Percentiles rank a stretch among this genome's conserved stretches.
Evolutionary conservation across 92 coral and sea anemone genomes (phyloP).

Genomic region (Micromussa lordhowensis): DNA sequence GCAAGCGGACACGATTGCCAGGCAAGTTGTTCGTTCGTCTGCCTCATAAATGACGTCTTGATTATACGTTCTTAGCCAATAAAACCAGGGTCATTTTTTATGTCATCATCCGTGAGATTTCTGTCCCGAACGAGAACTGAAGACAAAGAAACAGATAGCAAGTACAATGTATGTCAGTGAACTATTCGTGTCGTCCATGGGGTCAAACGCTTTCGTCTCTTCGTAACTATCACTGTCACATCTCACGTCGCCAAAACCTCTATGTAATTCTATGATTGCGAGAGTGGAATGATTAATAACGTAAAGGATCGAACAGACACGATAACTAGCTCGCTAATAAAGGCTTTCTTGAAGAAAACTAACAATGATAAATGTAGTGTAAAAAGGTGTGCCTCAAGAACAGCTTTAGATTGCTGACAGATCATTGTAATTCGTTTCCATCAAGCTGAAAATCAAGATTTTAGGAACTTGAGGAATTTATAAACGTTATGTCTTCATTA

Average conservation of each 20-base stretch:
- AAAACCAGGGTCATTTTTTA: too few relatives aligned
- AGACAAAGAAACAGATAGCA: background rate
- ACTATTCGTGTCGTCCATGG: background rate
- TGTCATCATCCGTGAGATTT: background rate
- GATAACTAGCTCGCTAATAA: constrained; percentile 9
- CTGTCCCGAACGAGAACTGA: background rate
- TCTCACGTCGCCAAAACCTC: background rate
- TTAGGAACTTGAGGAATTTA: background rate
- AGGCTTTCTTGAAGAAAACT: background rate
- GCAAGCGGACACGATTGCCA: background rate
- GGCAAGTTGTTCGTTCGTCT: background rate
- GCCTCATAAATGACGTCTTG: background rate
- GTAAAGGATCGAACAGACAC: background rate
- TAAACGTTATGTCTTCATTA: background rate
- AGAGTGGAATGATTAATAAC: background rate
- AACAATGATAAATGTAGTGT: constrained; percentile 10
- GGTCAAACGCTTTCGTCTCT: background rate
- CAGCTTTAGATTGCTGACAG: constrained; percentile 1
- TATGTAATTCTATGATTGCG: background rate
- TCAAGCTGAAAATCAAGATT: background rate
- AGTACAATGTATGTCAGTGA: background rate
- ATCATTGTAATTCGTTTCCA: background rate
- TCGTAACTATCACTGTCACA: background rate
- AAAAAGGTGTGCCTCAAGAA: background rate
- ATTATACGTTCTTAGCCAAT: background rate